Base-by-base conservation (phyloP, 2,113 vertebrate genomes). In the Grus americana region DNA sequence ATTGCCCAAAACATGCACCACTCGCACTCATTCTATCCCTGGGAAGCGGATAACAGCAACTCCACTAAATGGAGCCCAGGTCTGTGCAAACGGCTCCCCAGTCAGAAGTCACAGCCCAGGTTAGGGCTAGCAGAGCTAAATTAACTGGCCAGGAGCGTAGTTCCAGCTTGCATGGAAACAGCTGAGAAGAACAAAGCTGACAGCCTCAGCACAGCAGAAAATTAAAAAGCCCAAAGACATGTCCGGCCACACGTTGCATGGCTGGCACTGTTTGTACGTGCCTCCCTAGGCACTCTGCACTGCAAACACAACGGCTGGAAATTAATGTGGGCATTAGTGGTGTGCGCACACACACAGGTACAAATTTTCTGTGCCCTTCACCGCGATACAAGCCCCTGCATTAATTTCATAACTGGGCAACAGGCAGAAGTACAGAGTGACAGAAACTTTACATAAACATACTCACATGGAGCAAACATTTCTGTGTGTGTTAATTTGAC, bases 311-410 rank as follows among this genome's bases (percentile, higher is more conserved):
- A 22, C 0, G 4, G 58, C n/a, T 55, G 49, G 54, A 47, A 54
- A 46, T 10, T 5, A 32, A 29, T 0, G 20, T 5, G 21, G 52
- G 54, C 13, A 6, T 15, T 20, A 72, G 54, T 2, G 22, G 18
- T 26, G 73, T 6, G 49, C 54, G 34, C n/a, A 32, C 34, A 29
- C 0, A 0, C 2, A 24, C 17, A 72, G 52, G 62, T 16, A n/a
- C 8, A 16, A 27, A 19, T 47, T 8, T 30, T 24, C n/a, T 50
- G n/a, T 57, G 57, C 61, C 74, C 23, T 55, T 59, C 40, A 29
- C 30, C 23, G 5, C 0, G 0, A 49, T 14, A 63, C 14, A 15
- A 68, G 27, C 8, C 34, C 49, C 34, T 26, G 17, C 59, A 32
- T n/a, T 27, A 23, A 71, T 57, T 52, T 24, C 9, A 7, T 38